phyloP scores from a whole-genome alignment of 2,888 invertebrate genomes.

The Watsonalla cultraria region DNA sequence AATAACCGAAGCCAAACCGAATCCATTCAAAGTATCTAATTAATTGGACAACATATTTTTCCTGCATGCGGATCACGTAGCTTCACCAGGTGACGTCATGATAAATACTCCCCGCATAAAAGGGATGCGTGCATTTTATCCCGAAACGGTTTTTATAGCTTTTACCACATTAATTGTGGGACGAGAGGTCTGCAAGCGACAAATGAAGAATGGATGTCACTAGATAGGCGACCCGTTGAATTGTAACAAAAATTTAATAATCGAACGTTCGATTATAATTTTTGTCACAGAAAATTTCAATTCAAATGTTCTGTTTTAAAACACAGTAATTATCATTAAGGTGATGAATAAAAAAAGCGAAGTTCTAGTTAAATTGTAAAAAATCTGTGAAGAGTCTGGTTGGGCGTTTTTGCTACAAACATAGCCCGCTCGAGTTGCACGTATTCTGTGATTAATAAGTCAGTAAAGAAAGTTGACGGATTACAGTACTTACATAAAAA shows the following conservation, averaged over 20 bases:
- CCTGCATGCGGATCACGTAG: slow-evolving; percentile 51
- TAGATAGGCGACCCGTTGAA: slow-evolving; percentile 19
- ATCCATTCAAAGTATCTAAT: slow-evolving; percentile 65
- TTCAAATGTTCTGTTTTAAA: too few species aligned
- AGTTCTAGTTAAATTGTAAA: background rate
- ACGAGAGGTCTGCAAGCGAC: slow-evolving; percentile 32
- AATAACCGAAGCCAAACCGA: slow-evolving; percentile 49
- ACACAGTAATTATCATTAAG: too few species aligned
- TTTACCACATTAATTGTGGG: slow-evolving; percentile 41
- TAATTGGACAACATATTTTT: slow-evolving; percentile 64
- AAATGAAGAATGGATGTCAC: slow-evolving; percentile 36
- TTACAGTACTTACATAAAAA: slow-evolving; percentile 1
- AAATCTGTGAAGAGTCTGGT: background rate
- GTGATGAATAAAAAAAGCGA: too few species aligned
- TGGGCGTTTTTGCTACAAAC: too few species aligned
- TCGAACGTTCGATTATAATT: slow-evolving; percentile 8
- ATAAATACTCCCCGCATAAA: slow-evolving; percentile 48
- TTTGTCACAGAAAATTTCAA: slow-evolving; percentile 4
- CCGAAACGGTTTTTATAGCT: slow-evolving; percentile 38
- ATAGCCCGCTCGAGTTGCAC: too few species aligned
- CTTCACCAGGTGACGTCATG: slow-evolving; percentile 56
- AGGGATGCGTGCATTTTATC: slow-evolving; percentile 18
- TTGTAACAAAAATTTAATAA: slow-evolving; percentile 17
- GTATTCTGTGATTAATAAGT: too few species aligned
- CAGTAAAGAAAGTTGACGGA: background rate